Conservation (phyloP, 2,888 invertebrate species). For the Rhopalosiphum nymphaeae region DNA sequence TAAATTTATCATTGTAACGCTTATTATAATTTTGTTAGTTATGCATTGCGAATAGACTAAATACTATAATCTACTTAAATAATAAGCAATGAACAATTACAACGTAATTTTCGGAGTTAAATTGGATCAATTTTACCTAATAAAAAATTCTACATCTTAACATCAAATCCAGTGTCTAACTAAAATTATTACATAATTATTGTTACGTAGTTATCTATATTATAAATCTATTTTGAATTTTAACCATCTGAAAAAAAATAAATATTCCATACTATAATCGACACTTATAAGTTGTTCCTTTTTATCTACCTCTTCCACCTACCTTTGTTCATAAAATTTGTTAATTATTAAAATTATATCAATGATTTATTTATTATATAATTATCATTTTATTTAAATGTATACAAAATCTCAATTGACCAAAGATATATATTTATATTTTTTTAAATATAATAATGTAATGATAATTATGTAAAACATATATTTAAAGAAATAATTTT, state of each 20-base stretch:
- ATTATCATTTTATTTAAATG: not conserved
- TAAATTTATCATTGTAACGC: not conserved
- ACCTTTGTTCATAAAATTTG: not conserved
- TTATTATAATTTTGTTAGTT: not conserved
- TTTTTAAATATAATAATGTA: not conserved
- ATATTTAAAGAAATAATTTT: slow-evolving; percentile 13
- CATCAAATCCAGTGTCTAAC: not conserved
- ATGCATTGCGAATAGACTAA: not conserved
- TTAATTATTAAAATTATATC: not conserved
- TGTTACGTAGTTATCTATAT: not conserved
- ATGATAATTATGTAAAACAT: not conserved
- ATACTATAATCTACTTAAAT: not conserved
- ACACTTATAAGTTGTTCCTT: slow-evolving; percentile 29
- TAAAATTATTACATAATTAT: not conserved
- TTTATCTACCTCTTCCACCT: slow-evolving; percentile 14
- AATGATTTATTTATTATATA: not conserved
- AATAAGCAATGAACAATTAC: not conserved
- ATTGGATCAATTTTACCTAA: not conserved
- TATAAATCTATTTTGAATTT: not conserved
- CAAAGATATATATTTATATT: not conserved
- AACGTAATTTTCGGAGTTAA: not conserved
- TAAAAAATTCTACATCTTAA: not conserved
- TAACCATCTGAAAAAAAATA: not conserved
- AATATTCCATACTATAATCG: not conserved
- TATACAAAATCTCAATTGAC: not conserved